Base-by-base conservation (phyloP, 1,140 invertebrate genomes). In the Harpegnathos saltator region DNA sequence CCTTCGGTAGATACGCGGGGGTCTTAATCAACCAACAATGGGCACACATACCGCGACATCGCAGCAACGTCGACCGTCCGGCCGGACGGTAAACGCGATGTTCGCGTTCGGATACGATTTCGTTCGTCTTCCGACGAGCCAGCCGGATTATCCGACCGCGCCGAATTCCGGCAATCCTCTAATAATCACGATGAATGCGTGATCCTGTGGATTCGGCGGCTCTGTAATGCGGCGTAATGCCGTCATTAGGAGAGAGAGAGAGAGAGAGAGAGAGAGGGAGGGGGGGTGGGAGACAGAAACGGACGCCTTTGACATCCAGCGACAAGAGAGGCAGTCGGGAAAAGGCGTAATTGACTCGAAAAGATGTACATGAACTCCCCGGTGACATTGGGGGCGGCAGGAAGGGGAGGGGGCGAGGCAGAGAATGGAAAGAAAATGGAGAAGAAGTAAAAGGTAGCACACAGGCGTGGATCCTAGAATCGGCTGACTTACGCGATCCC, bases 401-500 rank as follows among this genome's bases (percentile, higher is more conserved):
- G 54, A 17, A 24, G 17, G 0, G 58, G n/a, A 48, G 19, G n/a
- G 22, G 17, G 17, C 14, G 29, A 66, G 33, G 15, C 17, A 26
- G 48, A 48, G 33, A 59, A 24, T 72, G 11, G 19, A 19, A 68
- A 69, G 78, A 68, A 66, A 58, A 24, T 63, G 63, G 61, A 66
- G 65, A 62, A 48, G 38, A 14, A 83, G 50, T 71, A 74, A 80
- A 78, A 72, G 62, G 81, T 52, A 54, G 74, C 61, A 19, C 52
- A 65, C 59, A 68, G 63, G 61, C 77, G 85, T 75, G 72, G 82
- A 88, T 87, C 82, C 85, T 87, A 59, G 87, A 88, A 78, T 77
- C 86, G 83, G 78, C 85, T 87, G 87, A 90, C 89, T 90, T 90
- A 89, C 83, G 82, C 63, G 81, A 84, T 50, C 82, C 81, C 86